Conservation (phyloP, 2,797 vertebrate species). For the Amblyopsis hoosieri region DNA sequence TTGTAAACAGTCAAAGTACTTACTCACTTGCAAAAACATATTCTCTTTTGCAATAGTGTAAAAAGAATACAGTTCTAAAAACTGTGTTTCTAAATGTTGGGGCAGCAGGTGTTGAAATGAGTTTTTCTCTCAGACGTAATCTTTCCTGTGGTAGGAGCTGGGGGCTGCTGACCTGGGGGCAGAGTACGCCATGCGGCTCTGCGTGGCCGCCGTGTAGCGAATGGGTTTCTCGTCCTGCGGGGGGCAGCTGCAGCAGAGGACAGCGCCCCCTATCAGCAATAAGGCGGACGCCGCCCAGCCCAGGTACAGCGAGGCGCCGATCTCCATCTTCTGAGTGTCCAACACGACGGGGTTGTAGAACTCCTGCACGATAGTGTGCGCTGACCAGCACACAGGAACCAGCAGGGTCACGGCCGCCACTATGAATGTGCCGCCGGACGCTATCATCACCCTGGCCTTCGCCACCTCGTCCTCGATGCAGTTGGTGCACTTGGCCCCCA, state of each 20-base stretch:
- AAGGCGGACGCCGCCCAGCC: slow-evolving; percentile 88
- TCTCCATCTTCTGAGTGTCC: slow-evolving; percentile 85
- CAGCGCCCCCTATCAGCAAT: slow-evolving; percentile 83
- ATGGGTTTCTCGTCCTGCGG: slow-evolving; percentile 79
- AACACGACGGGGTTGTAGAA: slow-evolving; percentile 87
- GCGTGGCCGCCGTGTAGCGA: slow-evolving; percentile 51
- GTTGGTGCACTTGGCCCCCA: slow-evolving; percentile 92
- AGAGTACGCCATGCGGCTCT: slow-evolving; percentile 83
- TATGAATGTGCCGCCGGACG: slow-evolving; percentile 84
- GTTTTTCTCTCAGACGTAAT: slow-evolving; percentile 83
- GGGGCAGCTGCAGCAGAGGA: slow-evolving; percentile 93
- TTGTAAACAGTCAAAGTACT: slow-evolving; percentile 42
- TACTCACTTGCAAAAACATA: not conserved
- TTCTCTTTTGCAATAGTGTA: not conserved
- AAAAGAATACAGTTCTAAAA: not conserved
- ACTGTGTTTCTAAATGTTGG: not conserved
- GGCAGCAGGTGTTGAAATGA: not conserved
- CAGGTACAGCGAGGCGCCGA: slow-evolving; percentile 86
- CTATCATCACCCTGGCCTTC: slow-evolving; percentile 88
- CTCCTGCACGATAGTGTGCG: slow-evolving; percentile 86
- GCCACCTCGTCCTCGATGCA: slow-evolving; percentile 88
- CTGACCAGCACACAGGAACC: slow-evolving; percentile 91
- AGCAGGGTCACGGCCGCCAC: slow-evolving; percentile 79
- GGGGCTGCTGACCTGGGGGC: slow-evolving; percentile 80
- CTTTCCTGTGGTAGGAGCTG: slow-evolving; percentile 87